A percentile compares a stretch with the other conserved stretches of the same genome.
These are phyloP conservation scores for Phrynosoma platyrhinos DNA, from an alignment of 2,113 vertebrate genomes.

Conservation along the genomic window DNA sequence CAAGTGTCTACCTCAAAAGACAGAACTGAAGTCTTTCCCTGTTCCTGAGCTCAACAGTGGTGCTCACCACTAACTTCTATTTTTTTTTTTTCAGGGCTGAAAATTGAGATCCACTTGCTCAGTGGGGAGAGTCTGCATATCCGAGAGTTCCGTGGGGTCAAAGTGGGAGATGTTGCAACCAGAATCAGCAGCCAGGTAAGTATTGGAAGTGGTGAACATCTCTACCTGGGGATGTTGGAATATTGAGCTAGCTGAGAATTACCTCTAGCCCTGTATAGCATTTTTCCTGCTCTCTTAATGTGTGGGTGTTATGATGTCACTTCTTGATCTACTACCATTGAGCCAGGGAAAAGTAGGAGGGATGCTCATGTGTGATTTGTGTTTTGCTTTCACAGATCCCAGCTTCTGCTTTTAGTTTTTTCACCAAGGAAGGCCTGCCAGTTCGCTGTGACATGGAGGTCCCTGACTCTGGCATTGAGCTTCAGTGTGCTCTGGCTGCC, in stretches of 20 bases:
- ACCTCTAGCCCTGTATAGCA: neutral
- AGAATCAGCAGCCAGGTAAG: constrained; percentile 97
- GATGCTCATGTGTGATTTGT: no score
- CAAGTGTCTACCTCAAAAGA: neutral
- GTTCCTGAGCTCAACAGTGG: no score
- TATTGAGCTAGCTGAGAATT: no score
- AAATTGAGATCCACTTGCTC: constrained; percentile 89
- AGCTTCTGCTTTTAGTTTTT: constrained; percentile 89
- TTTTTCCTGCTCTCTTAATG: neutral
- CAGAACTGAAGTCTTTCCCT: neutral
- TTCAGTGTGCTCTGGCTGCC: constrained; percentile 89
- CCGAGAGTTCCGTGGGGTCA: constrained; percentile 89
- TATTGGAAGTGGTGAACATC: neutral
- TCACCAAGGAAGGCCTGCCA: constrained; percentile 83
- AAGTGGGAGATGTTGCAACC: constrained; percentile 92
- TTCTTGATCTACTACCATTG: rapidly evolving
- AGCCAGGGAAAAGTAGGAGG: no score
- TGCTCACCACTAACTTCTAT: neutral
- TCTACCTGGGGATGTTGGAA: no score
- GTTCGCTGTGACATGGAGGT: constrained; percentile 88
- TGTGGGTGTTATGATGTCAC: no score
- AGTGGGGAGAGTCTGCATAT: constrained; percentile 86
- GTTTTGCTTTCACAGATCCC: constrained; percentile 82
- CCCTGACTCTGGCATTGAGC: constrained; percentile 85
- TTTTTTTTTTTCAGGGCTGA: constrained; percentile 83